phyloP scores from a whole-genome alignment of 2,888 invertebrate genomes.

The Alloscopus bannaensis region DNA sequence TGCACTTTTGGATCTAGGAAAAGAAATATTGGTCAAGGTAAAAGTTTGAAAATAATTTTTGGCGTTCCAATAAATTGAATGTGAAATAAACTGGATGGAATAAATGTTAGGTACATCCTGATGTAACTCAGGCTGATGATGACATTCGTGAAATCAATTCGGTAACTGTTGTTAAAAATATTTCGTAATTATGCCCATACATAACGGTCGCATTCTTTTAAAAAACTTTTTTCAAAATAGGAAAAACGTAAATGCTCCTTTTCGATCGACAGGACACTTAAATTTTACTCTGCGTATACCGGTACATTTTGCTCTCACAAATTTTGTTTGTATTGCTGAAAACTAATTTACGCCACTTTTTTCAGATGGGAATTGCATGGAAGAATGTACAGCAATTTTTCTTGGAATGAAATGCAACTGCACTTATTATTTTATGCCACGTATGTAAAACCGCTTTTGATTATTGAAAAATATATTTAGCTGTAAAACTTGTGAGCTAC shows the following conservation, averaged over 20 bases:
- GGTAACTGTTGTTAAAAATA: neutral
- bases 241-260: conserved; percentile 57
- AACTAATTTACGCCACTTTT: conserved; percentile 1
- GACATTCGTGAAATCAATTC: conserved; percentile 50
- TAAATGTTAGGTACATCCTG: no score
- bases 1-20: no score
- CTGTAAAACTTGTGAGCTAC: neutral
- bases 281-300: conserved; percentile 63
- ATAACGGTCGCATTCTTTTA: neutral
- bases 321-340: neutral
- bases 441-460: conserved; percentile 25
- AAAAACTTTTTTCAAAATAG: conserved; percentile 19
- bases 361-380: conserved; percentile 34
- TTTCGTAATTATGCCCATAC: neutral
- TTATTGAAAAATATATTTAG: neutral
- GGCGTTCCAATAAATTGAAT: conserved; percentile 63
- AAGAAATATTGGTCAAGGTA: no score
- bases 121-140: conserved; percentile 62
- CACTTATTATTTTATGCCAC: conserved; percentile 66
- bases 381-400: conserved; percentile 49
- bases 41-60: no score
- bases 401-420: conserved; percentile 59
- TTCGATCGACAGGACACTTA: conserved; percentile 50
- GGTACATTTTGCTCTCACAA: conserved; percentile 19
- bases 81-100: no score